Conservation (phyloP, 2,113 vertebrate genomes). For the Nesogale talazaci region DNA sequence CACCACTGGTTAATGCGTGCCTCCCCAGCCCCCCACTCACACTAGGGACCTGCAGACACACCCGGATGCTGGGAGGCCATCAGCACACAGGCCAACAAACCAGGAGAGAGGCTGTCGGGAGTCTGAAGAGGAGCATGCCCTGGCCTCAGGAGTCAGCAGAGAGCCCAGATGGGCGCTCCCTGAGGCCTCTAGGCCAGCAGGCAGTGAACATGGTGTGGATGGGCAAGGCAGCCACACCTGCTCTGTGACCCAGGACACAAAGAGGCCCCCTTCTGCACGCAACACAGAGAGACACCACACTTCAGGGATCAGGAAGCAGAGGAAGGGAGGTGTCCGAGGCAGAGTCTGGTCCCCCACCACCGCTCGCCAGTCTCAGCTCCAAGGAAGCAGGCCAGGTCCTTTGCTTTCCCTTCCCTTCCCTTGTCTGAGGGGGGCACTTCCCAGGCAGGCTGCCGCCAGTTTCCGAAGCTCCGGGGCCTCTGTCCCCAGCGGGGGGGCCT, state of each 20-base stretch:
- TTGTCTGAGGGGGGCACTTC: slow-evolving; percentile 43
- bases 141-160: background rate
- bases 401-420: background rate
- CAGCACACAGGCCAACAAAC: background rate
- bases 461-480: slow-evolving; percentile 34
- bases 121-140: background rate
- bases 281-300: no score
- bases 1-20: background rate
- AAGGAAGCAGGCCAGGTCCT: slow-evolving; percentile 8
- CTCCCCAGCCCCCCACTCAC: background rate
- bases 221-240: background rate
- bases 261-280: background rate
- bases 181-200: background rate
- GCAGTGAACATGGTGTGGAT: background rate
- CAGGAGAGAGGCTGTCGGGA: background rate
- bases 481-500: slow-evolving; percentile 51
- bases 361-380: background rate
- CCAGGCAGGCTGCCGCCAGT: slow-evolving; percentile 35
- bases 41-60: background rate
- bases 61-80: background rate
- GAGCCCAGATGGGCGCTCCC: background rate
- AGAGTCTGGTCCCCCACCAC: background rate
- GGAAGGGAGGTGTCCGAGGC: background rate
- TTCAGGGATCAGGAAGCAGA: background rate
- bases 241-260: background rate